phyloP scores from a whole-genome alignment of 2,113 vertebrate genomes.

The Delphinus delphis region DNA sequence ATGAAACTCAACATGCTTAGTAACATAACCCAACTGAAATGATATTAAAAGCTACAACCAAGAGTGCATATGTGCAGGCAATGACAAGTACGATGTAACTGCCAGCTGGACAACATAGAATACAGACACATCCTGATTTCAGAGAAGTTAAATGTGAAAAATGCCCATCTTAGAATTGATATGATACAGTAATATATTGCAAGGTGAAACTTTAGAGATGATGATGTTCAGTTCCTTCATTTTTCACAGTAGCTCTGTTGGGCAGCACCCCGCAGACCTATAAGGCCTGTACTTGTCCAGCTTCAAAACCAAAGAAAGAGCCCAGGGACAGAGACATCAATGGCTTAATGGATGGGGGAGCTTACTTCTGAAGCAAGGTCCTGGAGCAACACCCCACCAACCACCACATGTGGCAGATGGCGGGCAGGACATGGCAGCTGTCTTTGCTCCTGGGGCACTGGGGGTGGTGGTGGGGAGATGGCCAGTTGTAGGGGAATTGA shows the following conservation, averaged over 20 bases:
- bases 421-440: neutral
- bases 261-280: neutral
- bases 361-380: neutral
- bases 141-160: constrained; percentile 26
- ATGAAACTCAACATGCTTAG: neutral
- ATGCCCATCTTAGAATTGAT: neutral
- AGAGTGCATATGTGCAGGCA: neutral
- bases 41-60: neutral
- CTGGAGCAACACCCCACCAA: neutral
- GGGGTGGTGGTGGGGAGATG: neutral
- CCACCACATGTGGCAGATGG: neutral
- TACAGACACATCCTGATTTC: neutral
- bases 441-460: neutral
- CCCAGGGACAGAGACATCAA: neutral
- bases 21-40: constrained; percentile 2
- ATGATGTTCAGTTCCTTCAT: neutral
- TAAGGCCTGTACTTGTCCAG: neutral
- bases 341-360: neutral
- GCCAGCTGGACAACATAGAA: neutral
- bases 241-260: neutral
- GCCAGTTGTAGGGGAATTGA: neutral
- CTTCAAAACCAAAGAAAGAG: neutral
- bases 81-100: neutral
- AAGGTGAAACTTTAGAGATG: constrained; percentile 35
- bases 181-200: neutral